Conservation (phyloP, 2,888 invertebrate species). For the Lepidocyrtinus sp. region DNA sequence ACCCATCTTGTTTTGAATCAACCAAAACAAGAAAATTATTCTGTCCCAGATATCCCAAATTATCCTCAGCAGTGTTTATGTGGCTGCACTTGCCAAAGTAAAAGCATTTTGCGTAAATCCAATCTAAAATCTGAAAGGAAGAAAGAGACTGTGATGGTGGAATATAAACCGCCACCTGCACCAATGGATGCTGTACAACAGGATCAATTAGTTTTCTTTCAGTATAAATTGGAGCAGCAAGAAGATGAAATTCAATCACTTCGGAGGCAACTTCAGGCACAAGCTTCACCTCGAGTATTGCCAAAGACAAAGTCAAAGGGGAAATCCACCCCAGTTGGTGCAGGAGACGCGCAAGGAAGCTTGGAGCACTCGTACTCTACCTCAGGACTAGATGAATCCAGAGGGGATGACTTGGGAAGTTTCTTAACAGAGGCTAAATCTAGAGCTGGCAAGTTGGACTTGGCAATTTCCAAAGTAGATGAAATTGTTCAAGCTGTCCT, state of each 20-base stretch:
- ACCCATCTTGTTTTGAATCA: too few relatives aligned
- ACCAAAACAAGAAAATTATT: too few relatives aligned
- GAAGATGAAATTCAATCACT: slow-evolving; percentile 63
- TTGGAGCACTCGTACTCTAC: neutral
- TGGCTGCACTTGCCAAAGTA: neutral
- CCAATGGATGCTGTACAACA: slow-evolving; percentile 10
- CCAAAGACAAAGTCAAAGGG: neutral
- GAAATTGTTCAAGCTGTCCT: slow-evolving; percentile 43
- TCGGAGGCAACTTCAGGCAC: slow-evolving; percentile 35
- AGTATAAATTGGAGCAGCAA: slow-evolving; percentile 65
- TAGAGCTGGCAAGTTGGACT: slow-evolving; percentile 62
- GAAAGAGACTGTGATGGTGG: neutral
- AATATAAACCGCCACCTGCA: neutral
- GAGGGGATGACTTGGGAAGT: slow-evolving; percentile 35
- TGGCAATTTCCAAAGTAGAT: slow-evolving; percentile 57
- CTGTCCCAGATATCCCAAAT: too few relatives aligned
- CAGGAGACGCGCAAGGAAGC: neutral
- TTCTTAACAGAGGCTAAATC: slow-evolving; percentile 60
- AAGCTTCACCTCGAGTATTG: neutral
- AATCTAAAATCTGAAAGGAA: neutral
- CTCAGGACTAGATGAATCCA: neutral
- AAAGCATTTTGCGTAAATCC: neutral
- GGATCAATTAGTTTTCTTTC: slow-evolving; percentile 64
- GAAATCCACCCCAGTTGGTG: neutral
- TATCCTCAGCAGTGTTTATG: neutral